These are phyloP conservation scores for Agrenia bidenticulata DNA, from an alignment of 2,888 invertebrate species.

Conservation along the genomic window DNA sequence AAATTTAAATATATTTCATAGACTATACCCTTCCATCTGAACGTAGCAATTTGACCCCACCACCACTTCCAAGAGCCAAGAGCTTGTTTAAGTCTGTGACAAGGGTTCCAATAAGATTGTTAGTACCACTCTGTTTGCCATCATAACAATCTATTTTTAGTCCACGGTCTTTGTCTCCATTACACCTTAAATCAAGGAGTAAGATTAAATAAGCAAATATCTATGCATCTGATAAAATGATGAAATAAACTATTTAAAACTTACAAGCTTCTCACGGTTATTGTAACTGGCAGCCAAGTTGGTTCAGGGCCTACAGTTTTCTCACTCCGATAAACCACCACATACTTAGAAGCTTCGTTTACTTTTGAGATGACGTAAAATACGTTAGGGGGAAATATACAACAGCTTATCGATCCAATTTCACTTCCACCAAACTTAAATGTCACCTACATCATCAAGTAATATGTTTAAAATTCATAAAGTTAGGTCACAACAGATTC, in stretches of 20 bases:
- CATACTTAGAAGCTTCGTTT: slow-evolving; percentile 56
- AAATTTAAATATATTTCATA: too few species aligned
- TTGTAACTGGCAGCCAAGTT: slow-evolving; percentile 59
- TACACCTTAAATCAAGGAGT: slow-evolving; percentile 54
- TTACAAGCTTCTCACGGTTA: slow-evolving; percentile 57
- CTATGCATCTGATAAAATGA: background rate
- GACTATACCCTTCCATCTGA: slow-evolving; percentile 32
- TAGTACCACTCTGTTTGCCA: slow-evolving; percentile 57
- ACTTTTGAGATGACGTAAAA: slow-evolving; percentile 55
- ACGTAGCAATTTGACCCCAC: slow-evolving; percentile 30
- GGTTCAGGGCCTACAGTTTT: slow-evolving; percentile 56
- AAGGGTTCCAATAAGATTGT: slow-evolving; percentile 58
- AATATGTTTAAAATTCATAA: slow-evolving; percentile 5
- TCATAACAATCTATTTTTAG: slow-evolving; percentile 60
- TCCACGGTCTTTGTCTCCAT: slow-evolving; percentile 61
- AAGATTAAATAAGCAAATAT: background rate
- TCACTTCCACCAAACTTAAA: slow-evolving; percentile 46
- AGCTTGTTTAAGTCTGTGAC: slow-evolving; percentile 58
- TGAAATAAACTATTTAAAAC: too few species aligned
- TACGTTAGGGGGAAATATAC: slow-evolving; percentile 39
- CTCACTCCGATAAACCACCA: slow-evolving; percentile 59
- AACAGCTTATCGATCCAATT: slow-evolving; percentile 38
- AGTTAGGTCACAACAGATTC: too few species aligned
- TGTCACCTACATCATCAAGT: slow-evolving; percentile 28
- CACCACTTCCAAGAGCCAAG: slow-evolving; percentile 43